Evolutionary conservation across 2,797 vertebrate species (phyloP), one percentile per base, ranked within the genome.

Genomic region (Brachymystax lenok): DNA sequence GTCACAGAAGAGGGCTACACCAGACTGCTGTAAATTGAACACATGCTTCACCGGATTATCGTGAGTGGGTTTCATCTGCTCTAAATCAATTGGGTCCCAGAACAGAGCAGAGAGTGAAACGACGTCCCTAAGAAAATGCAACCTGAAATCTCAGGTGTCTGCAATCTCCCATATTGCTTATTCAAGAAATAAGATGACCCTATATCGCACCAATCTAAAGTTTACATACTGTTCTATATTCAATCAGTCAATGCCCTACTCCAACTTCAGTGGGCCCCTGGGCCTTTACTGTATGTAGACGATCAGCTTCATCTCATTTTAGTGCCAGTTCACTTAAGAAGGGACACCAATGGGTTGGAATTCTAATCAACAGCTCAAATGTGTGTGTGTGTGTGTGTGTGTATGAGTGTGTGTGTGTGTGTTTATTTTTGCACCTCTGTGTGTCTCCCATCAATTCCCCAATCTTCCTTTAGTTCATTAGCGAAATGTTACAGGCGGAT

Each of bases 51-150:
- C 51, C 13, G 69, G n/a, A 70, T 73, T 50, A 69, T 21, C 30
- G 70, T 52, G 24, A 74, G 71, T 63, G 64, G 69, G 28, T 73
- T 73, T 69, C 27, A 73, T 73, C 76, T 56, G 46, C 68, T 30
- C 71, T 40, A 69, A 69, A 63, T 13, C 13, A 12, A 21, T 33
- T 27, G 30, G 35, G 79, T 24, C 72, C 59, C 54, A 51, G 59
- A 27, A 30, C 70, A 28, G 51, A 52, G 50, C 70, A 28, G 24
- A 10, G 17, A 51, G 24, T 40, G 71, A 5, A 3, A 35, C 66
- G n/a, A 30, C 52, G 46, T 76, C 56, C 70, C 59, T 51, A 56
- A 28, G 50, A n/a, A 19, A 52, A 35, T 1, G 67, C 17, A 67
- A 69, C 33, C 19, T 76, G n/a, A 56, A 56, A 68, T 46, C 33